These are phyloP conservation scores for Gorilla gorilla DNA, from an alignment of 2,113 vertebrate species.

Conservation along the genomic window DNA sequence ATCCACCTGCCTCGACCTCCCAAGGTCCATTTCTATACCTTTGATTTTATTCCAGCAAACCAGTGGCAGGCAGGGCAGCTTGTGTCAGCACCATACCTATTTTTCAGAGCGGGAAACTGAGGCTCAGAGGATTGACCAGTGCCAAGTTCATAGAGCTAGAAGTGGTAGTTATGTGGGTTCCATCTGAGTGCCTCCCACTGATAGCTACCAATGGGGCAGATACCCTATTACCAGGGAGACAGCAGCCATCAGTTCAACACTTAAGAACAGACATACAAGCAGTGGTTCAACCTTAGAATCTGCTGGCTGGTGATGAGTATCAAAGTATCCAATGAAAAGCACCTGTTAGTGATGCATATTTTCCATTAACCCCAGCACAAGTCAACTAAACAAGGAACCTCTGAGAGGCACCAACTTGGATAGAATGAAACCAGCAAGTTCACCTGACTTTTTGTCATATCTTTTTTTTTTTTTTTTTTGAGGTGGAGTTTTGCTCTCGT, in stretches of 20 bases:
- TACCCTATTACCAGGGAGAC: background rate
- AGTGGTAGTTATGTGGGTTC: background rate
- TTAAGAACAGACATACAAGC: background rate
- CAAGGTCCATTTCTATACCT: background rate
- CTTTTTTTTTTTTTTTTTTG: no score
- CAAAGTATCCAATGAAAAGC: background rate
- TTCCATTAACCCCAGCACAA: background rate
- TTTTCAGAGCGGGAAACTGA: background rate
- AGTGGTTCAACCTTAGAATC: background rate
- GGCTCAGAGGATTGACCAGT: background rate
- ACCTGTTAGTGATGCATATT: rapidly evolving
- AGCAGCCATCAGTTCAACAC: background rate
- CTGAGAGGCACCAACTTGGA: background rate
- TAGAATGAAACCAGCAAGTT: background rate
- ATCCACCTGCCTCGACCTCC: no score
- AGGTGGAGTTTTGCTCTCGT: no score
- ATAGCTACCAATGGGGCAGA: background rate
- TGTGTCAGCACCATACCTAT: rapidly evolving
- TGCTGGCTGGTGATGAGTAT: background rate
- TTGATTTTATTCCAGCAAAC: background rate
- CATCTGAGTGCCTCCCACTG: background rate
- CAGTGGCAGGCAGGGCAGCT: background rate
- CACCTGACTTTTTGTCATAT: no score
- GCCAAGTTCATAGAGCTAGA: background rate
- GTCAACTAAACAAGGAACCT: background rate